Evolutionary conservation across 1,140 invertebrate species (phyloP).

Genomic region (Micrasema longulum): DNA sequence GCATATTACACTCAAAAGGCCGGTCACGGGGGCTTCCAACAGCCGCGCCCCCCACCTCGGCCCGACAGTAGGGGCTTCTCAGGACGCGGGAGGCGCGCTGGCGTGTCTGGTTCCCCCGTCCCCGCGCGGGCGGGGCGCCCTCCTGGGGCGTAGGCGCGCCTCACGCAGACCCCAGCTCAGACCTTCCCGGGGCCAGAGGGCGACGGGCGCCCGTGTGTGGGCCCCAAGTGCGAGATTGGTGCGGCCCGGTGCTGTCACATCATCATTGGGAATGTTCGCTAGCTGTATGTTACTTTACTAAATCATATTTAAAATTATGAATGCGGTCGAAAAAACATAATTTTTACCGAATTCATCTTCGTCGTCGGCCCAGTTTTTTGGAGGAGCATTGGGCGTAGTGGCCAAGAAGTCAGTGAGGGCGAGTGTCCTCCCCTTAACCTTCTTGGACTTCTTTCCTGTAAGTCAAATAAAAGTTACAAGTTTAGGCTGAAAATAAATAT

Average conservation of each 20-base stretch:
- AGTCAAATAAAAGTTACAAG: conserved; percentile 37
- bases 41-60: conserved; percentile 57
- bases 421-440: conserved; percentile 66
- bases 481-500: not conserved
- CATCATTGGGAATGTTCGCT: conserved; percentile 62
- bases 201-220: conserved; percentile 62
- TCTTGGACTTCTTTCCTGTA: conserved; percentile 68
- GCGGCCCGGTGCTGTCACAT: conserved; percentile 65
- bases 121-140: conserved; percentile 64
- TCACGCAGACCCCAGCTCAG: conserved; percentile 64
- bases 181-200: conserved; percentile 66
- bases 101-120: conserved; percentile 67
- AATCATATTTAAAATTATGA: not conserved
- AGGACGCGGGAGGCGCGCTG: conserved; percentile 56
- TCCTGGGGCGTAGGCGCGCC: conserved; percentile 64
- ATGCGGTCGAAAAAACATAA: not conserved
- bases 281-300: not conserved
- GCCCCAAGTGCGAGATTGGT: conserved; percentile 69
- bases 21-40: conserved; percentile 67
- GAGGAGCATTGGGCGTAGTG: conserved; percentile 62
- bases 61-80: conserved; percentile 57
- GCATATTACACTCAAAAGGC: conserved; percentile 68
- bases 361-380: conserved; percentile 64
- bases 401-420: conserved; percentile 66
- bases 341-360: conserved; percentile 67